A percentile compares a stretch with the other conserved stretches of the same genome.
Evolutionary conservation across 2,888 invertebrate species (phyloP).

Genomic region (Smittia sp.): DNA sequence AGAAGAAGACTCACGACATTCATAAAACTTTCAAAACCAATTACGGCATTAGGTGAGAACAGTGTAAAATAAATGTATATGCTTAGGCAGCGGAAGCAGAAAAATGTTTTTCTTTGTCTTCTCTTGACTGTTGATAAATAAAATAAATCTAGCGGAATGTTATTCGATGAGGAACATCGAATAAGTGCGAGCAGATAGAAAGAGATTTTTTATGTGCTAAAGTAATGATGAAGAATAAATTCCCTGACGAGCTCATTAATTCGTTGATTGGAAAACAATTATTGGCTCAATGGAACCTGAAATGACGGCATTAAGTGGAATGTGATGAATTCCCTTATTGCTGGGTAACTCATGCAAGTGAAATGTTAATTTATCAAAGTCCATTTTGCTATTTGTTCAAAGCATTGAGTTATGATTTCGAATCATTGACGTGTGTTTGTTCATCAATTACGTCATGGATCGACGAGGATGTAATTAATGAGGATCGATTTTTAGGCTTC

Average conservation of each 20-base stretch:
- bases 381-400: too few relatives aligned
- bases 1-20: conserved; percentile 34
- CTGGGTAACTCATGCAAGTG: too few relatives aligned
- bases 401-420: too few relatives aligned
- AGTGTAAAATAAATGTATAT: conserved; percentile 37
- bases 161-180: not conserved
- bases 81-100: not conserved
- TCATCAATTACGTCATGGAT: too few relatives aligned
- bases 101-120: conserved; percentile 6
- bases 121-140: conserved; percentile 34
- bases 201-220: not conserved
- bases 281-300: not conserved
- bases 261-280: conserved; percentile 9
- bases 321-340: not conserved
- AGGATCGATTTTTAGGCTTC: too few relatives aligned
- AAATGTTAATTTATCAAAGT: too few relatives aligned
- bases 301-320: not conserved
- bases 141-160: conserved; percentile 1
- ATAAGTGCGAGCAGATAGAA: not conserved
- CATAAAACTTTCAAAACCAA: conserved; percentile 17
- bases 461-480: too few relatives aligned
- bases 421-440: too few relatives aligned
- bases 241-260: not conserved
- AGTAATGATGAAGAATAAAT: conserved; percentile 8
- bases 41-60: conserved; percentile 37